Conservation (phyloP, 2,888 invertebrate species). For the Crocallis elinguaria region DNA sequence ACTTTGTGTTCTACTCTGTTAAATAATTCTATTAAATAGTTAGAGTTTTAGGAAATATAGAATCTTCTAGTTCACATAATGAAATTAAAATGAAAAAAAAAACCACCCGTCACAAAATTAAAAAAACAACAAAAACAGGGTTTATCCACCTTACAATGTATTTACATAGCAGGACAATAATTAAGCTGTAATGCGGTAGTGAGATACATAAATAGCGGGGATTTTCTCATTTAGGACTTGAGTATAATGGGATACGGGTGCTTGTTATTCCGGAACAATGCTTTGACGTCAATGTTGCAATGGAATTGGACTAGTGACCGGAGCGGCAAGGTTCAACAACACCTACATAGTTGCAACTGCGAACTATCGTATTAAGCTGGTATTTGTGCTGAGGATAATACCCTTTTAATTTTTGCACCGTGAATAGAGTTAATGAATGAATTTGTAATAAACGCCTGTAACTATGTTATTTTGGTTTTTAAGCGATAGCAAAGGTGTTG, state of each 20-base stretch:
- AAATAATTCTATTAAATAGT: too few relatives aligned
- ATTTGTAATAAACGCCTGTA: too few relatives aligned
- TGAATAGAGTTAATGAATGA: too few relatives aligned
- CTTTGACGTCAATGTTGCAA: conserved; percentile 54
- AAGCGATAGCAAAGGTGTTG: too few relatives aligned
- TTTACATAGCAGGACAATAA: not conserved
- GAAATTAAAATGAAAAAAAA: too few relatives aligned
- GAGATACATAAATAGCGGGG: conserved; percentile 36
- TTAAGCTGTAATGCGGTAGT: conserved; percentile 43
- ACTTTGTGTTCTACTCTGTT: too few relatives aligned
- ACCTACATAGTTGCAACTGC: conserved; percentile 8
- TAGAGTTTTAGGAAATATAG: too few relatives aligned
- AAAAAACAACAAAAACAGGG: conserved; percentile 12
- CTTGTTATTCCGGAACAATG: conserved; percentile 47
- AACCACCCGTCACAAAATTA: too few relatives aligned
- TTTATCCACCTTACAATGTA: conserved; percentile 3
- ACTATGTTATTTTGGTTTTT: too few relatives aligned
- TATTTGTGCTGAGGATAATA: not conserved
- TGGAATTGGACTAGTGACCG: conserved; percentile 46
- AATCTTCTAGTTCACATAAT: too few relatives aligned
- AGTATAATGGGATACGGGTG: conserved; percentile 51
- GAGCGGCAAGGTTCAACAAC: conserved; percentile 51
- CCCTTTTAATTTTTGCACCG: not conserved
- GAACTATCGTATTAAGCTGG: not conserved
- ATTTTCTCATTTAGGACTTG: conserved; percentile 39